phyloP scores from a whole-genome alignment of 2,888 invertebrate genomes.

The Incurvaria masculella region DNA sequence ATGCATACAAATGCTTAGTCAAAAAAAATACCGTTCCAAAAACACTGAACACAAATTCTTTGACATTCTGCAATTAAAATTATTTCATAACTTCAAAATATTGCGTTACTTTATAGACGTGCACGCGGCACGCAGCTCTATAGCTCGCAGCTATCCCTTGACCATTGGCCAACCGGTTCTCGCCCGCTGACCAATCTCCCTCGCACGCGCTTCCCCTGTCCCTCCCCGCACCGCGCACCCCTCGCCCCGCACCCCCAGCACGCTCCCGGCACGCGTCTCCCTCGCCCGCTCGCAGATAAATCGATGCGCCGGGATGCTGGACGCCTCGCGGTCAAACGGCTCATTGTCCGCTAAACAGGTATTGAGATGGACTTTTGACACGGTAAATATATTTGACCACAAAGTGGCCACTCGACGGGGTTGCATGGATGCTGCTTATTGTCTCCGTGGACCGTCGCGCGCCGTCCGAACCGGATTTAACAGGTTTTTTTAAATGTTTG shows the following conservation, averaged over 20 bases:
- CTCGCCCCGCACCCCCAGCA: background rate
- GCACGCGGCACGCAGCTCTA: too few species aligned
- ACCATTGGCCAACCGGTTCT: constrained; percentile 48
- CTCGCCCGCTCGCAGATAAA: constrained; percentile 2
- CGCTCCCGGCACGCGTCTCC: background rate
- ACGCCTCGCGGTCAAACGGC: constrained; percentile 33
- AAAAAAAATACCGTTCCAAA: too few species aligned
- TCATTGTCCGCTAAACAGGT: constrained; percentile 40
- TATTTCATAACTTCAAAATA: too few species aligned
- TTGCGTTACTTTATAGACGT: too few species aligned
- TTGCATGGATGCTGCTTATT: constrained; percentile 38
- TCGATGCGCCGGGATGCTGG: constrained; percentile 44
- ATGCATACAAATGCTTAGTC: too few species aligned
- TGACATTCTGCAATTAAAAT: too few species aligned
- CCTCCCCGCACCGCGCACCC: constrained; percentile 29
- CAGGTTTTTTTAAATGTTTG: too few species aligned
- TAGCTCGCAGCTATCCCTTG: too few species aligned
- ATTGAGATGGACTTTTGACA: constrained; percentile 41
- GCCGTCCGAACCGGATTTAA: too few species aligned
- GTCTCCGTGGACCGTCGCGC: constrained; percentile 44
- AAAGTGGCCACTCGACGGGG: constrained; percentile 38
- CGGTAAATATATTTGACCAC: constrained; percentile 42
- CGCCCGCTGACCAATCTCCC: constrained; percentile 12
- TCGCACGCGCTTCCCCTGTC: constrained; percentile 17
- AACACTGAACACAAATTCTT: too few species aligned